Evolutionary conservation across 2,888 invertebrate species (phyloP).

Genomic region (Neoitamus cyanurus): DNA sequence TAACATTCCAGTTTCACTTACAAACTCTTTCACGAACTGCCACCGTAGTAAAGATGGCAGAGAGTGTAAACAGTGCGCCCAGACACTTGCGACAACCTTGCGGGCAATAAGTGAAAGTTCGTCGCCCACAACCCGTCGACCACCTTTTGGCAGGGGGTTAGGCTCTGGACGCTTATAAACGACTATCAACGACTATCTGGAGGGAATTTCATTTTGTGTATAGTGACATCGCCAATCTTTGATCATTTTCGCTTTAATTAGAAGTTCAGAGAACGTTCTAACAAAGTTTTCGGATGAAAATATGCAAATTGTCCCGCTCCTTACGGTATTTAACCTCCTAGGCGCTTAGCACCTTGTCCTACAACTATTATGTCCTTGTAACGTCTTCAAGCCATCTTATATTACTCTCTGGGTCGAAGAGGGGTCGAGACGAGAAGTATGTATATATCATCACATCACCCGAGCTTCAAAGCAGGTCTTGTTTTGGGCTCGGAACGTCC

Average conservation of each 20-base stretch:
- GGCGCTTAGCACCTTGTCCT: background rate
- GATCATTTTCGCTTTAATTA: constrained; percentile 23
- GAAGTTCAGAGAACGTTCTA: background rate
- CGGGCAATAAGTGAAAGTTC: background rate
- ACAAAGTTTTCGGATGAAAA: constrained; percentile 2
- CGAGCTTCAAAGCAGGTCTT: background rate
- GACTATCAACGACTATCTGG: background rate
- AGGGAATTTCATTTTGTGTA: background rate
- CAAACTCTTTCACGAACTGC: background rate
- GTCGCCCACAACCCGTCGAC: background rate
- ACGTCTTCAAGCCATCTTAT: background rate
- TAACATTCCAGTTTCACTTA: background rate
- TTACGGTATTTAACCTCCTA: background rate
- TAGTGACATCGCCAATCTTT: constrained; percentile 16
- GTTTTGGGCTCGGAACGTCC: background rate
- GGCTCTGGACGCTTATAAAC: background rate
- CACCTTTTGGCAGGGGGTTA: background rate
- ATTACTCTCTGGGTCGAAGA: background rate
- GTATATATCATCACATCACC: background rate
- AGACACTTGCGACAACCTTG: background rate
- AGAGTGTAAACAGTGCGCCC: background rate
- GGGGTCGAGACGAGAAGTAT: background rate
- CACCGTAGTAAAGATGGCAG: background rate
- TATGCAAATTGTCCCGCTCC: constrained; percentile 21
- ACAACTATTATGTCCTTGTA: background rate